These are phyloP conservation scores for Antennarius striatus DNA, from an alignment of 2,113 vertebrate genomes.

Conservation along the genomic window DNA sequence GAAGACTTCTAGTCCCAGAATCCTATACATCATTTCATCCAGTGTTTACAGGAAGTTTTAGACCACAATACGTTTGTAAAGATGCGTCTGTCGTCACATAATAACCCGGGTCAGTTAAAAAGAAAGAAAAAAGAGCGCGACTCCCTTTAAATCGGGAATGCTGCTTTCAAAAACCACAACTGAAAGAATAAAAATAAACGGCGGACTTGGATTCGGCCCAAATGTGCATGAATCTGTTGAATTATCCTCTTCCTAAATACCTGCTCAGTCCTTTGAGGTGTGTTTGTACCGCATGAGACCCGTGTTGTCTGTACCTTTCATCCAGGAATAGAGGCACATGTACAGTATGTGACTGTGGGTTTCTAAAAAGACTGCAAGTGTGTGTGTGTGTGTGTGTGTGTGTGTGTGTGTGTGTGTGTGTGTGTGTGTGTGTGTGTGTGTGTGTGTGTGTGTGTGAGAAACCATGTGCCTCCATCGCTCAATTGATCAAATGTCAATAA, in stretches of 20 bases:
- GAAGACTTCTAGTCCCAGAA: conserved; percentile 23
- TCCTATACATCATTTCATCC: conserved; percentile 47
- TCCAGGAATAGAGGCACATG: conserved; percentile 46
- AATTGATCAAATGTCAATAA: conserved; percentile 26
- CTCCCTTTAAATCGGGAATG: conserved; percentile 42
- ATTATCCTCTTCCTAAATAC: conserved; percentile 35
- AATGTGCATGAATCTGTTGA: conserved; percentile 36
- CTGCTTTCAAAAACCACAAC: conserved; percentile 29
- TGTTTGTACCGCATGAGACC: conserved; percentile 41
- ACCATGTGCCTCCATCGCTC: conserved; percentile 44
- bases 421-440: conserved; percentile 9
- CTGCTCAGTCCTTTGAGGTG: conserved; percentile 40
- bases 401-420: conserved; percentile 13
- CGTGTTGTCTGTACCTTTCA: conserved; percentile 21
- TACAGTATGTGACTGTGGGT: conserved; percentile 14
- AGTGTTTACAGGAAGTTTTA: conserved; percentile 47
- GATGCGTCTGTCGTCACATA: conserved; percentile 18
- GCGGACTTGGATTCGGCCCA: conserved; percentile 50
- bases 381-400: conserved; percentile 11
- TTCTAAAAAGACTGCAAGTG: conserved; percentile 19
- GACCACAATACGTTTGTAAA: conserved; percentile 40
- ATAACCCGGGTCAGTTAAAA: conserved; percentile 23
- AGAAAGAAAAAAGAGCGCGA: conserved; percentile 18
- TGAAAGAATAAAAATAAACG: conserved; percentile 33
- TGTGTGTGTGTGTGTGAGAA: conserved; percentile 6